Evolutionary conservation across 2,888 invertebrate genomes (phyloP), one percentile per base, ranked within the genome.

Genomic region (Cyclophora albipunctata): DNA sequence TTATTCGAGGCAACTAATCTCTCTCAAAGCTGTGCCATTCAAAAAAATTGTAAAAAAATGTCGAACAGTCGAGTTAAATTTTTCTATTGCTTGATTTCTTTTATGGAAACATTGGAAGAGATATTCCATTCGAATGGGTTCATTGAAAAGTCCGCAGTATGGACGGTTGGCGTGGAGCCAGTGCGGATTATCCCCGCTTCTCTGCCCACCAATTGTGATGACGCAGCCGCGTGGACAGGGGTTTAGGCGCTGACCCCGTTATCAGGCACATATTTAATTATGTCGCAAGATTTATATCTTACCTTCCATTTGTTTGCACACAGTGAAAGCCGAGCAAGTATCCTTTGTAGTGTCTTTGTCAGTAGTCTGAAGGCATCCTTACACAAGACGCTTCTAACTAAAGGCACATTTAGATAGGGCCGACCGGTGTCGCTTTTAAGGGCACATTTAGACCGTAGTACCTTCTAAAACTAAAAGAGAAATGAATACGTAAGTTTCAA

Each of bases 111-210:
- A 82, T 79, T 81, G 77, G 77, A 67, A 69, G 80, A 85, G 86
- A 87, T 85, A 86, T 86, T 87, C 86, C 86, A 75, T 83, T 70
- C 71, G 81, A 81, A 79, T 82, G 78, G 70, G 75, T 84, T 80
- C 82, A 86, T 87, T 88, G 87, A 87, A 87, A 86, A 86, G 78
- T 84, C 85, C 83, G 86, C 87, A 87, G 84, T 80, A 80, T 80
- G 82, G 76, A 72, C 69, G 80, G 71, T 75, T 88, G 86, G 86
- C 86, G 72, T 51, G 55, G 68, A 66, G 86, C 87, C 87, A 87
- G 82, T 75, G 67, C 59, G 66, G 82, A 85, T 86, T 84, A 85
- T 85, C 83, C 78, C 73, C 77, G 75, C 73, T 73, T 73, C 73
- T 75, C 74, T 73, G 75, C 78, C 65, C 80, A 75, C 69, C 79